phyloP scores from a whole-genome alignment of 2,797 vertebrate species.

The Pipistrellus kuhlii region DNA sequence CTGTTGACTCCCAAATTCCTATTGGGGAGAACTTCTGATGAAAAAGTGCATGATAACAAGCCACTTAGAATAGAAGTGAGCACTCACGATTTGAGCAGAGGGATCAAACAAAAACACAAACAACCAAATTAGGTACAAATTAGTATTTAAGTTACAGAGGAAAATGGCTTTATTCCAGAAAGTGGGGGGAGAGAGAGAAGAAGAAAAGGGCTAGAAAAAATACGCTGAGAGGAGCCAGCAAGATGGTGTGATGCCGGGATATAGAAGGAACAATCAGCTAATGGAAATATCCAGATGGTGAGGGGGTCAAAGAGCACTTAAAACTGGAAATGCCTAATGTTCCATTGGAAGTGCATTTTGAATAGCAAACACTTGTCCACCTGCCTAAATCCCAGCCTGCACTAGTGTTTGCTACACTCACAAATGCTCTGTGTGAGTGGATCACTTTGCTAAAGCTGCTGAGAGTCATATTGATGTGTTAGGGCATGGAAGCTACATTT shows the following conservation, averaged over 20 bases:
- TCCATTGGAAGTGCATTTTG: not conserved
- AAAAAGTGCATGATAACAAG: not conserved
- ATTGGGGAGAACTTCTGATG: not conserved
- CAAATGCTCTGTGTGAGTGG: not conserved
- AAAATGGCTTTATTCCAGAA: slow-evolving; percentile 35
- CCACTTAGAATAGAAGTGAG: not conserved
- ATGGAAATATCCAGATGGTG: not conserved
- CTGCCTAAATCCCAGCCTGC: not conserved
- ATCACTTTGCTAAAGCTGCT: not conserved
- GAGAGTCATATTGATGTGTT: not conserved
- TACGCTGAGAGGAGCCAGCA: not conserved
- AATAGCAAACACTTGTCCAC: not conserved
- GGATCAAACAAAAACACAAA: not conserved
- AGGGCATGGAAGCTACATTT: not conserved
- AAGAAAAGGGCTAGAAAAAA: not conserved
- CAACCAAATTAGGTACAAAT: not conserved
- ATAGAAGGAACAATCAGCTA: not conserved
- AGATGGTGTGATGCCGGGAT: not conserved
- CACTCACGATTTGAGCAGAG: not conserved
- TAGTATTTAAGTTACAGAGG: not conserved
- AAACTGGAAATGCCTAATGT: slow-evolving; percentile 38
- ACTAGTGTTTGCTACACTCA: not conserved
- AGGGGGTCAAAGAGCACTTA: not conserved
- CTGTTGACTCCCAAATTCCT: not conserved
- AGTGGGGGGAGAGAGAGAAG: not conserved